These are phyloP conservation scores for Sparidentex hasta DNA, from an alignment of 2,797 vertebrate species.

Conservation along the genomic window DNA sequence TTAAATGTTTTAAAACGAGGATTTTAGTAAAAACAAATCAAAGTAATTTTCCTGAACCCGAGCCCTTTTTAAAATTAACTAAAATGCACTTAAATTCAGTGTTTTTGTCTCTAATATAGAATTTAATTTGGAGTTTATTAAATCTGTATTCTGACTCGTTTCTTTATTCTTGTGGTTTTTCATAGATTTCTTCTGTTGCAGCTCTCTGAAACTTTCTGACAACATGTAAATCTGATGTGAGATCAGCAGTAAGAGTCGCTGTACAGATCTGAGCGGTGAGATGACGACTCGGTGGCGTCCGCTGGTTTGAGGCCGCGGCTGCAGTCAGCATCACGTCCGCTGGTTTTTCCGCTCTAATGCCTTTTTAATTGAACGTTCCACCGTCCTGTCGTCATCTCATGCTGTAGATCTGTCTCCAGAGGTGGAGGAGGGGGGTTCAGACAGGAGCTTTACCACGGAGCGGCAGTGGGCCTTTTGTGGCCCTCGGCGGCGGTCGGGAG, in stretches of 20 bases:
- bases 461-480: slow-evolving; percentile 68
- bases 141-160: not conserved
- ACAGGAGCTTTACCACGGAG: slow-evolving; percentile 21
- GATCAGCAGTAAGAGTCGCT: not conserved
- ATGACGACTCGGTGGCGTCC: not conserved
- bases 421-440: not conserved
- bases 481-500: slow-evolving; percentile 50
- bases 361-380: slow-evolving; percentile 60
- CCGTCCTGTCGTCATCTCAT: slow-evolving; percentile 14
- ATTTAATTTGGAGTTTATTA: not conserved
- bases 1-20: not conserved
- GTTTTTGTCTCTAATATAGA: not conserved
- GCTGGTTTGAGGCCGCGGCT: not conserved
- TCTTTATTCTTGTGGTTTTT: not conserved
- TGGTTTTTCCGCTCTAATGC: slow-evolving; percentile 43
- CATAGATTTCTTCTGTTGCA: not conserved
- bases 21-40: not conserved
- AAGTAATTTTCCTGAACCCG: not conserved
- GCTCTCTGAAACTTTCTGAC: not conserved
- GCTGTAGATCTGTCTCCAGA: slow-evolving; percentile 40
- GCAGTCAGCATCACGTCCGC: not conserved
- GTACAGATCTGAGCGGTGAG: not conserved
- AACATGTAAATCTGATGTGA: not conserved
- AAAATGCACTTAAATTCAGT: not conserved
- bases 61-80: no score